Conservation (phyloP, 1,140 invertebrate genomes). For the Pseudomyrmex sp. region DNA sequence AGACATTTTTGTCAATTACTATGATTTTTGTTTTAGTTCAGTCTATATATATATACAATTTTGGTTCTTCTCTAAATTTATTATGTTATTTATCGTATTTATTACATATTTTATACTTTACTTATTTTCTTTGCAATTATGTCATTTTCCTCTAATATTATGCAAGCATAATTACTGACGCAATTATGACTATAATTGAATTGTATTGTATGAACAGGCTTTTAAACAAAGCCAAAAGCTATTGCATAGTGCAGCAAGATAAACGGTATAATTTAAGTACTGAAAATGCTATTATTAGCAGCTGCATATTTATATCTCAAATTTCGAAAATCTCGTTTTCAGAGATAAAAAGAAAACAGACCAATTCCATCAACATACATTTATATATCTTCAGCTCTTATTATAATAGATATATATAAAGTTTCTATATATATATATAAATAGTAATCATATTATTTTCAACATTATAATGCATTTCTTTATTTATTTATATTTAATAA, state of each 20-base stretch:
- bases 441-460: neutral
- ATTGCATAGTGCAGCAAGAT: neutral
- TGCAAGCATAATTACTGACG: neutral
- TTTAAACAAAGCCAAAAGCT: slow-evolving; percentile 16
- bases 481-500: no score
- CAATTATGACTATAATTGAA: slow-evolving; percentile 5
- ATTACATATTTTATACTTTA: neutral
- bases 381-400: neutral
- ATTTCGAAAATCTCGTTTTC: slow-evolving; percentile 32
- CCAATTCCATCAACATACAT: neutral
- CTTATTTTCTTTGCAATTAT: slow-evolving; percentile 17
- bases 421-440: no score
- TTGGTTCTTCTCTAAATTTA: neutral
- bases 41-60: no score
- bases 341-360: neutral
- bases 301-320: slow-evolving; percentile 4
- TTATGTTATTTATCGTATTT: neutral
- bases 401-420: no score
- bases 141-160: neutral
- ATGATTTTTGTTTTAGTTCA: no score
- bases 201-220: slow-evolving; percentile 22
- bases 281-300: neutral
- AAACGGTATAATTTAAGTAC: slow-evolving; percentile 8
- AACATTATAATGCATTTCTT: neutral
- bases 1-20: no score